These are phyloP conservation scores for Pogonocichla stellata DNA, from an alignment of 2,113 vertebrate genomes.

Conservation along the genomic window DNA sequence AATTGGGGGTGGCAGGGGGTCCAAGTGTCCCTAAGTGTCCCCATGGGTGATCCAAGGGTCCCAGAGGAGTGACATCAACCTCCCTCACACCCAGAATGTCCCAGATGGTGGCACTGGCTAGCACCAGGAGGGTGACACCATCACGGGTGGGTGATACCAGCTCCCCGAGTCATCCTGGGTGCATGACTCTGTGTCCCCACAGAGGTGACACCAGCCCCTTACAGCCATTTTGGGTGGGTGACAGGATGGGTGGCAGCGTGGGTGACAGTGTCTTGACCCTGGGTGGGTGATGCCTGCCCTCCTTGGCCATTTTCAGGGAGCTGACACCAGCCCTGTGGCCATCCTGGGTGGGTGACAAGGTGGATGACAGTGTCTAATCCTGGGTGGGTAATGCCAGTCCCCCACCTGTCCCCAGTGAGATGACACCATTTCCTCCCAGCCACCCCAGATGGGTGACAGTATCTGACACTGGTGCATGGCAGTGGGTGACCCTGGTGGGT, in stretches of 20 bases:
- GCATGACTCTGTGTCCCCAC: neutral
- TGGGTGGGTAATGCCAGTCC: neutral
- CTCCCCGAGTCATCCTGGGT: neutral
- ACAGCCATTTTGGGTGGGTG: neutral
- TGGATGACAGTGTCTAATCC: neutral
- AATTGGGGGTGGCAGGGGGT: neutral
- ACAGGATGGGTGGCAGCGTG: neutral
- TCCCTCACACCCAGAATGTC: neutral
- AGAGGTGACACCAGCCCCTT: neutral
- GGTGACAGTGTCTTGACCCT: neutral
- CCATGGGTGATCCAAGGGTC: slow-evolving; percentile 38
- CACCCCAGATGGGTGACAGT: neutral
- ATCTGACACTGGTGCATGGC: neutral
- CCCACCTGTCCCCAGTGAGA: neutral
- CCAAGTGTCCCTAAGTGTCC: neutral
- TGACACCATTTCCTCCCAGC: neutral
- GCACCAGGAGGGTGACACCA: neutral
- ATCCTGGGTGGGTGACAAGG: neutral
- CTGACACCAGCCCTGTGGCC: neutral
- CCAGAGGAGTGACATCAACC: neutral
- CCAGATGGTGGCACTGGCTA: neutral
- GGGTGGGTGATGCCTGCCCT: neutral
- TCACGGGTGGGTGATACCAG: neutral
- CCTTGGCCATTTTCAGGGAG: neutral
- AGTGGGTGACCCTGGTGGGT: neutral